Evolutionary conservation across 2,888 invertebrate species (phyloP).

Genomic region (Cephus pygmeus): DNA sequence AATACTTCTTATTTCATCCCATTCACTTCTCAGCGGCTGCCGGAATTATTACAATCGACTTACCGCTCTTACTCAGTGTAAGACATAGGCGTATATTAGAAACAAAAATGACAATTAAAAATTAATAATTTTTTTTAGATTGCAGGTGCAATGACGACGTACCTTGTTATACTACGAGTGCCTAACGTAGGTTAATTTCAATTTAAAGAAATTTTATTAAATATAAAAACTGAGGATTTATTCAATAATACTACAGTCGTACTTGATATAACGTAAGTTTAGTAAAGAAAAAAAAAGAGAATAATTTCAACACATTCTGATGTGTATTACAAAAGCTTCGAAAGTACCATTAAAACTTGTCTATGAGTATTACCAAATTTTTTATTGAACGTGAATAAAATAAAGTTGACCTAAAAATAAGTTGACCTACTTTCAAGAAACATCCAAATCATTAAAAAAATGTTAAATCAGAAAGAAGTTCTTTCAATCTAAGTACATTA

Average conservation of each 20-base stretch:
- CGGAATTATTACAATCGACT: conserved; percentile 42
- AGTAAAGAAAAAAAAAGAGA: not conserved
- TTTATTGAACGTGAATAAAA: not conserved
- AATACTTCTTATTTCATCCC: conserved; percentile 26
- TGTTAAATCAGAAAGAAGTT: not conserved
- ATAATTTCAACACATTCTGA: not conserved
- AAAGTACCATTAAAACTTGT: not conserved
- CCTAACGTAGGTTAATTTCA: conserved; percentile 11
- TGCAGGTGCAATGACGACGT: conserved; percentile 45
- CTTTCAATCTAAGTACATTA: not conserved
- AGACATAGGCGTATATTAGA: conserved; percentile 17
- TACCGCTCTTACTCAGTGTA: conserved; percentile 43
- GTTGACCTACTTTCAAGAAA: not conserved
- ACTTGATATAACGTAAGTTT: not conserved
- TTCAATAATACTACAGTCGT: not conserved
- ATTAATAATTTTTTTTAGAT: conserved; percentile 34
- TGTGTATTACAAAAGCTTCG: not conserved
- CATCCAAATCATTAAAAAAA: not conserved
- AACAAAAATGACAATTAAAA: not conserved
- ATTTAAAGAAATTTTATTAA: not conserved
- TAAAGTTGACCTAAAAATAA: not conserved
- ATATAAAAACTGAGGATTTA: not conserved
- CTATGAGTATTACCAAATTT: not conserved
- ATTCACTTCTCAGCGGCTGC: conserved; percentile 36
- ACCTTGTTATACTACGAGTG: conserved; percentile 41